These are phyloP conservation scores for Dasypolia templi DNA, from an alignment of 2,888 invertebrate genomes.

Conservation along the genomic window DNA sequence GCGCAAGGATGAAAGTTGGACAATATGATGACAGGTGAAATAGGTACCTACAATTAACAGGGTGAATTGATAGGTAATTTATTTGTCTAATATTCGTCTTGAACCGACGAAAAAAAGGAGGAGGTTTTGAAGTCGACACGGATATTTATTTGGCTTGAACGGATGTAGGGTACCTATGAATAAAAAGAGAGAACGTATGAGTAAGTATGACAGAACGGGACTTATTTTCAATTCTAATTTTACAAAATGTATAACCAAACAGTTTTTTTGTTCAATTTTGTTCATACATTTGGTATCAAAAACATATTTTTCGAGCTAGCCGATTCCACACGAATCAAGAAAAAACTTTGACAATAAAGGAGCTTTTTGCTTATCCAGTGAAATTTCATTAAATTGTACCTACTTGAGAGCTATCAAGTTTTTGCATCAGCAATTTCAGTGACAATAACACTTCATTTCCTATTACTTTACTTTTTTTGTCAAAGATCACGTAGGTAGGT, in stretches of 20 bases:
- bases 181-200: neutral
- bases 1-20: neutral
- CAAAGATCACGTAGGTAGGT: slow-evolving; percentile 43
- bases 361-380: slow-evolving; percentile 40
- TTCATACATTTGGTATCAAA: slow-evolving; percentile 7
- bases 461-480: slow-evolving; percentile 28
- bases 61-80: neutral
- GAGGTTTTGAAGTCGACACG: no score
- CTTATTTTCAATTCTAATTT: slow-evolving; percentile 15
- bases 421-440: slow-evolving; percentile 45
- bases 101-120: no score
- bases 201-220: neutral
- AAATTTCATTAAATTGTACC: slow-evolving; percentile 34
- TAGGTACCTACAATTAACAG: neutral
- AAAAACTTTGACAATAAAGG: slow-evolving; percentile 24
- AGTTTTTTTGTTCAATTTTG: slow-evolving; percentile 13
- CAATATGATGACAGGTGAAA: neutral
- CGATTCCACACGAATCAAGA: slow-evolving; percentile 6
- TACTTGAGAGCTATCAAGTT: slow-evolving; percentile 16
- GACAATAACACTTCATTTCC: slow-evolving; percentile 49
- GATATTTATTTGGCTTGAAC: neutral
- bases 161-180: neutral
- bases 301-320: slow-evolving; percentile 17
- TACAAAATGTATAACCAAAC: neutral
- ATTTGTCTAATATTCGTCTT: neutral